Base-by-base conservation (phyloP, 1,140 invertebrate species). In the Gonioctena quinquepunctata region DNA sequence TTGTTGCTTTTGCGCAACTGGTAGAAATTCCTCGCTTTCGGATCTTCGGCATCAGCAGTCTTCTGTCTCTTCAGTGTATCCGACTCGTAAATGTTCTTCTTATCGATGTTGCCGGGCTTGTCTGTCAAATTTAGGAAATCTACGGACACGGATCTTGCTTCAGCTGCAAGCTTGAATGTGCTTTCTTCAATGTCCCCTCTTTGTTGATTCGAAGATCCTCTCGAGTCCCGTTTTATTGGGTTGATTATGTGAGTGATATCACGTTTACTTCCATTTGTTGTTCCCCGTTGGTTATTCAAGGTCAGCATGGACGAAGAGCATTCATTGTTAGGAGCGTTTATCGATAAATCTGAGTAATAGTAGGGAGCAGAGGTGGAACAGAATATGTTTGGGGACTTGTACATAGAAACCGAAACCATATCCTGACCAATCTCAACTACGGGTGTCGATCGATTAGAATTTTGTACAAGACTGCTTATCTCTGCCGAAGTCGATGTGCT, bases 231-330 rank as follows among this genome's bases (percentile, higher is more conserved):
- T 81, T 86, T 80, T 27, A 94, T 93, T 2, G 91, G 91, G 81
- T 94, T 94, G 28, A 93, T 90, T 73, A 94, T 93, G 70, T 91
- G 88, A 4, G 90, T 90, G 60, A 94, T 91, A 79, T 92, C 90
- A 80, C 90, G 85, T 85, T 93, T 91, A 80, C 89, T 89, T 70
- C 87, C 83, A 25, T 85, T 84, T 33, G 85, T 82, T 23, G 74
- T 66, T 16, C 85, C 87, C 57, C 91, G 83, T 80, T 92, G 91
- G 81, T 93, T 93, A 72, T 93, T 92, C n/a, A 81, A 70, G 22
- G 80, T 82, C 65, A 78, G 71, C 21, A 76, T 73, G 1, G 74
- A 77, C 4, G 68, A 71, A 27, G 61, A 70, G 42, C 71, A 71
- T 63, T 73, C 76, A 8, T 70, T 73, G 33, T 68, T 70, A n/a